A percentile compares a stretch with the other conserved stretches of the same genome.
Conservation (phyloP, 2,797 vertebrate species). For the Pangasius krempfi region DNA sequence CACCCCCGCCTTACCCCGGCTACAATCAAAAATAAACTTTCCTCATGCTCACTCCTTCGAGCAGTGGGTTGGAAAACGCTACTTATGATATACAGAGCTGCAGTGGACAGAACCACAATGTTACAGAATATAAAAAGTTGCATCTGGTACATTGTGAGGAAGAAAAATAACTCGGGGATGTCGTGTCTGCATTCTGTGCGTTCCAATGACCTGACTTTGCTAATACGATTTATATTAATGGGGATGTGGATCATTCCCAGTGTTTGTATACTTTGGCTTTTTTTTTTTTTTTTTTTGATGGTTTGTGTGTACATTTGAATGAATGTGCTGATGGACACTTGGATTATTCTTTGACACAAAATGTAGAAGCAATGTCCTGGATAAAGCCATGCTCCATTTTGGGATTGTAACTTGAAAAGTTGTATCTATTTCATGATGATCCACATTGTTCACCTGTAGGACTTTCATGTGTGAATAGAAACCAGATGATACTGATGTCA, state of each 20-base stretch:
- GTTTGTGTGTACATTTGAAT: conserved; percentile 1
- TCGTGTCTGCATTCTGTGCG: no score
- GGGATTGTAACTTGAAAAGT: background rate
- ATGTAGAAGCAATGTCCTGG: background rate
- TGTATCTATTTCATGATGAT: conserved; percentile 2
- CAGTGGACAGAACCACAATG: background rate
- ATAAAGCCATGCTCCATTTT: background rate
- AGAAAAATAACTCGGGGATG: background rate
- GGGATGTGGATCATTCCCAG: conserved; percentile 43
- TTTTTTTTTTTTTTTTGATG: conserved; percentile 7
- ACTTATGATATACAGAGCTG: background rate
- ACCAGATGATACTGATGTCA: background rate
- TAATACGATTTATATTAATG: conserved; percentile 9
- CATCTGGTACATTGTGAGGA: background rate
- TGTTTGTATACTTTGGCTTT: background rate
- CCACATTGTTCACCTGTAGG: conserved; percentile 8
- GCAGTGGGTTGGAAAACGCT: background rate
- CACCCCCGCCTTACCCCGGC: conserved; percentile 88
- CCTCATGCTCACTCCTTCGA: background rate
- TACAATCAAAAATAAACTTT: conserved; percentile 77
- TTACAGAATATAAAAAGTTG: background rate
- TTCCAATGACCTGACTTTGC: conserved; percentile 1
- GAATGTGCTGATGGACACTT: background rate
- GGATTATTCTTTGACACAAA: conserved; percentile 3
- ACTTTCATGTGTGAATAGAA: conserved; percentile 8